Conservation (phyloP, 2,888 invertebrate species). For the Autographa pulchrina region DNA sequence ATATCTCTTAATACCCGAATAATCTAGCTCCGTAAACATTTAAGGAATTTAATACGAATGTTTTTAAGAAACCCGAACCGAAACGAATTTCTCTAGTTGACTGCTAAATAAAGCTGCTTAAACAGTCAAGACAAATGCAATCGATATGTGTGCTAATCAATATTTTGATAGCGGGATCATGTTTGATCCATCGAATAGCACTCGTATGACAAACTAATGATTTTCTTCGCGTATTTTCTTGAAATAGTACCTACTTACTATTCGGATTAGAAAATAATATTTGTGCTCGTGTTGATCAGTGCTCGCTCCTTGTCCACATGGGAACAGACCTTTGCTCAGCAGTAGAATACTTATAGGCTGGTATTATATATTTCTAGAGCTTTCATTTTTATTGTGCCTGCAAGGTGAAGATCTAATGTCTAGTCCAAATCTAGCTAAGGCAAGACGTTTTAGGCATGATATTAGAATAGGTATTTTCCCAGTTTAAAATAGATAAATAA, state of each 20-base stretch:
- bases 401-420: too few species aligned
- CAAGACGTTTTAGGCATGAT: too few species aligned
- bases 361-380: too few species aligned
- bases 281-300: too few species aligned
- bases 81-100: conserved; percentile 47
- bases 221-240: conserved; percentile 46
- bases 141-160: conserved; percentile 53
- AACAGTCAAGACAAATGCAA: conserved; percentile 49
- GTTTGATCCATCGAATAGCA: conserved; percentile 43
- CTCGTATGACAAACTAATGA: conserved; percentile 29
- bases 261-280: too few species aligned
- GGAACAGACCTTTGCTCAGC: too few species aligned
- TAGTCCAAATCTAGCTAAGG: too few species aligned
- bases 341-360: too few species aligned
- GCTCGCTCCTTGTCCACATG: too few species aligned
- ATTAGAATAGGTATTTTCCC: too few species aligned
- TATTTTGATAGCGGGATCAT: conserved; percentile 58
- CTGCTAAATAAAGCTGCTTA: conserved; percentile 40
- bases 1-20: neutral
- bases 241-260: neutral
- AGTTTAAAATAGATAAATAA: too few species aligned
- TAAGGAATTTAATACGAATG: conserved; percentile 1
- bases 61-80: conserved; percentile 20
- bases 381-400: too few species aligned
- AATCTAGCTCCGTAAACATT: neutral